Percentiles rank a stretch among this genome's conserved stretches.
Conservation (phyloP, 1,140 invertebrate species). For the Drosophila bifasciata region DNA sequence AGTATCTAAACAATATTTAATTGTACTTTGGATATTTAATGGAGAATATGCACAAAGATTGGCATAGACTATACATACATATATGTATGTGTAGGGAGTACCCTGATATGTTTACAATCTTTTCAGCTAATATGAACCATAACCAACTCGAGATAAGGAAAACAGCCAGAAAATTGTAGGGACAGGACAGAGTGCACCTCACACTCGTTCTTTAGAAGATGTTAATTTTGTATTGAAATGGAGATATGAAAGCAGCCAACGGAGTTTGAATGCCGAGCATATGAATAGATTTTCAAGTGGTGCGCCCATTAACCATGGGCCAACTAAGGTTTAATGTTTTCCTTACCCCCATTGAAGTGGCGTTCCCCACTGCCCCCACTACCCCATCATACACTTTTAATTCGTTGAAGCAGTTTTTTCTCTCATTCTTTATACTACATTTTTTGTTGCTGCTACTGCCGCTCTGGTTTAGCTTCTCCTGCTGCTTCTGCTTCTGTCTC, state of each 20-base stretch:
- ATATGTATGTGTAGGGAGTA: no score
- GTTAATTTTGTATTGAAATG: constrained; percentile 9
- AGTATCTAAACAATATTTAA: no score
- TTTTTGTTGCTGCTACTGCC: neutral
- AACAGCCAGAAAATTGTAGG: neutral
- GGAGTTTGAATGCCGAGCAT: constrained; percentile 8
- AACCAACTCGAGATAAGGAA: neutral
- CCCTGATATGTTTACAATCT: no score
- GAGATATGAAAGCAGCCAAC: no score
- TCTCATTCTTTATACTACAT: constrained; percentile 3
- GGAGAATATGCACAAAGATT: no score
- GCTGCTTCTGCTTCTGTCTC: neutral
- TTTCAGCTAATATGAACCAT: no score
- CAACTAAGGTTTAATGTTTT: constrained; percentile 31
- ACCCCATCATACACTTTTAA: constrained; percentile 20
- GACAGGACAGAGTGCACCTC: neutral
- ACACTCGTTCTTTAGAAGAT: constrained; percentile 7
- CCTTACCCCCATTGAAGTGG: constrained; percentile 13
- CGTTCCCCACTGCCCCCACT: no score
- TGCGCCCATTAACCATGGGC: constrained; percentile 22
- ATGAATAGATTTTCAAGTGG: constrained; percentile 38
- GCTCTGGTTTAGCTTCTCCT: neutral
- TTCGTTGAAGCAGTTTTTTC: constrained; percentile 25
- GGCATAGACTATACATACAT: no score
- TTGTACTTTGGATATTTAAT: no score